Conservation (phyloP, 2,888 invertebrate species). For the Chaetogeoica ovagalla region DNA sequence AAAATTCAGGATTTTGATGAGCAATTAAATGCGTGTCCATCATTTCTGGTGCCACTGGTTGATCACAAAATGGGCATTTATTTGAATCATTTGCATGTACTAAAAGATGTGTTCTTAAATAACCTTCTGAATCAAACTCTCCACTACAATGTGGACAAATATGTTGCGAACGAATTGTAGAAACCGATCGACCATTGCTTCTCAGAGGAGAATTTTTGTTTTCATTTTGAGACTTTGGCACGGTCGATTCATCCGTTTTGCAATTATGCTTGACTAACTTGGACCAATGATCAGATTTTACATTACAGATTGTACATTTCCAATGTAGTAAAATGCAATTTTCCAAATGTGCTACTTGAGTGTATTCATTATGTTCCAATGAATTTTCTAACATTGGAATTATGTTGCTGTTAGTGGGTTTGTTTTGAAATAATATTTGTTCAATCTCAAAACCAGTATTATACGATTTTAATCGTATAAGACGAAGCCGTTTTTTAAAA, state of each 20-base stretch:
- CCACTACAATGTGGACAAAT: constrained; percentile 50
- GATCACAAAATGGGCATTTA: constrained; percentile 50
- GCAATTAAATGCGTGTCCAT: constrained; percentile 50
- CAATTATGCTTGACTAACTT: constrained; percentile 40
- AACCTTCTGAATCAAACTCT: constrained; percentile 52
- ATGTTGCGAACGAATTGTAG: constrained; percentile 23
- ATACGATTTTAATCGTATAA: constrained; percentile 28
- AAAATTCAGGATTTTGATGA: constrained; percentile 48
- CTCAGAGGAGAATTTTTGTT: constrained; percentile 5
- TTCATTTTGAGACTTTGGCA: constrained; percentile 13
- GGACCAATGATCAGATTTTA: constrained; percentile 46
- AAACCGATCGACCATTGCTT: constrained; percentile 14
- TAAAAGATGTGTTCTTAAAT: constrained; percentile 48
- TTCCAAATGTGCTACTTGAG: constrained; percentile 23
- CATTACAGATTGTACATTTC: constrained; percentile 30
- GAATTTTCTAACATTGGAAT: constrained; percentile 40
- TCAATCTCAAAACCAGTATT: constrained; percentile 25
- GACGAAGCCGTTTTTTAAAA: constrained; percentile 42
- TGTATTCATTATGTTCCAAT: constrained; percentile 3
- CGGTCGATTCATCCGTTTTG: constrained; percentile 9
- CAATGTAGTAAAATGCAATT: constrained; percentile 32
- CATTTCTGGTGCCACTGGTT: constrained; percentile 49
- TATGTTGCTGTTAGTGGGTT: constrained; percentile 30
- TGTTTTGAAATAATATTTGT: constrained; percentile 51
- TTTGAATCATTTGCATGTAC: constrained; percentile 45